These are phyloP conservation scores for Netelia fuscicornis DNA, from an alignment of 2,888 invertebrate species.

Conservation along the genomic window DNA sequence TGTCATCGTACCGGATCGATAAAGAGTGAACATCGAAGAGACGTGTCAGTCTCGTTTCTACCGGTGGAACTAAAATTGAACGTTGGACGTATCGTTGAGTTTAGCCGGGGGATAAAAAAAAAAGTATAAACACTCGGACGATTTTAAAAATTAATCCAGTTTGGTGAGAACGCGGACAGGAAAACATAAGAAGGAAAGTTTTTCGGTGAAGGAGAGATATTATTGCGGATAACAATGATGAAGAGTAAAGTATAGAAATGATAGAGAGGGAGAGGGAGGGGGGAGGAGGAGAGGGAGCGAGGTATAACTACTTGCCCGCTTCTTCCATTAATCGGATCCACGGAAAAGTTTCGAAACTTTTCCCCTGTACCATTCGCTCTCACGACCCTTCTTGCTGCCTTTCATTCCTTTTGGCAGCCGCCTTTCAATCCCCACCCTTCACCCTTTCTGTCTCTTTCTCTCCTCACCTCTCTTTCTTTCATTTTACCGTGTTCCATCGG, in stretches of 20 bases:
- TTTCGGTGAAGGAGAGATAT: constrained; percentile 2
- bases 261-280: constrained; percentile 10
- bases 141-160: not conserved
- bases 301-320: constrained; percentile 24
- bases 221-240: constrained; percentile 21
- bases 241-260: constrained; percentile 24
- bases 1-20: constrained; percentile 6
- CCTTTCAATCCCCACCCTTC: not conserved
- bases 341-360: constrained; percentile 13
- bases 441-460: too few relatives aligned
- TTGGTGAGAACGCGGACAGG: not conserved
- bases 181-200: constrained; percentile 7
- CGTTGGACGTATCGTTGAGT: too few relatives aligned
- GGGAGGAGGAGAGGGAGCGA: not conserved
- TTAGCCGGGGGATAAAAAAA: too few relatives aligned
- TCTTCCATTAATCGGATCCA: constrained; percentile 45
- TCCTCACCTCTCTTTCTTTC: not conserved
- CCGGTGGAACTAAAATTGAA: too few relatives aligned
- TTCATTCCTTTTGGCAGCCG: not conserved
- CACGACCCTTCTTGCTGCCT: not conserved
- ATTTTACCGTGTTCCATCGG: constrained; percentile 3
- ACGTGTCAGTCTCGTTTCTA: too few relatives aligned
- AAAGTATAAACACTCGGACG: too few relatives aligned
- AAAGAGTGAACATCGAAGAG: not conserved
- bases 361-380: constrained; percentile 22